These are phyloP conservation scores for Calypte anna DNA, from an alignment of 2,113 vertebrate genomes.

Conservation along the genomic window DNA sequence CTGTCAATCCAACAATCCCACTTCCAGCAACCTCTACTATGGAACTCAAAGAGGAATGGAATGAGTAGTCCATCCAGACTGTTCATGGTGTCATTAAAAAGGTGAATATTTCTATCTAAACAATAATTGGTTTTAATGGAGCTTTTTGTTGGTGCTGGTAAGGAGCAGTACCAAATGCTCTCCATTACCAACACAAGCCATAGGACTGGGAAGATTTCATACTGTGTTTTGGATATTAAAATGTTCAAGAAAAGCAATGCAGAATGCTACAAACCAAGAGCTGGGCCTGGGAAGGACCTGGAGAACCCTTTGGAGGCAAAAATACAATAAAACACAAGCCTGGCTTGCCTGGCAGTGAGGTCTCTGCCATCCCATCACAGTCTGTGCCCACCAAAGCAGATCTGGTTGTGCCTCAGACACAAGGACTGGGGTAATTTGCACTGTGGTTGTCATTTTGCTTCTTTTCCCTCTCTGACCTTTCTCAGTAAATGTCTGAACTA, in stretches of 20 bases:
- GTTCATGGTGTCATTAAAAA: background rate
- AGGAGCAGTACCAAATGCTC: fast-evolving
- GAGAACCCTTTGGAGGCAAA: background rate
- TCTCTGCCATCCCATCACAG: background rate
- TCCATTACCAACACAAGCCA: background rate
- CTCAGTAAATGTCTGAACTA: background rate
- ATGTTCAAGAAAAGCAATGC: background rate
- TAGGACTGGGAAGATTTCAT: background rate
- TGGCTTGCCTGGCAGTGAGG: background rate
- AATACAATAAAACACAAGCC: background rate
- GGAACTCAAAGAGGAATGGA: background rate
- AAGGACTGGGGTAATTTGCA: background rate
- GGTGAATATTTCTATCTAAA: background rate
- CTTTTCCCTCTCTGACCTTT: background rate
- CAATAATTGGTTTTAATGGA: background rate
- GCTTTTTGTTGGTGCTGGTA: background rate
- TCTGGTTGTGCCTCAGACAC: background rate
- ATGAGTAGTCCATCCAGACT: background rate
- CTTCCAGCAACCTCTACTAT: background rate
- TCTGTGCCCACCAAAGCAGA: background rate
- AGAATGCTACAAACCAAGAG: background rate
- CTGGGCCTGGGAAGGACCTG: background rate
- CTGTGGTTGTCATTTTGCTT: background rate
- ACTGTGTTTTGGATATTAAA: background rate
- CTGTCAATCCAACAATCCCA: background rate